phyloP scores from a whole-genome alignment of 2,888 invertebrate genomes.

The Metacarcinus magister region DNA sequence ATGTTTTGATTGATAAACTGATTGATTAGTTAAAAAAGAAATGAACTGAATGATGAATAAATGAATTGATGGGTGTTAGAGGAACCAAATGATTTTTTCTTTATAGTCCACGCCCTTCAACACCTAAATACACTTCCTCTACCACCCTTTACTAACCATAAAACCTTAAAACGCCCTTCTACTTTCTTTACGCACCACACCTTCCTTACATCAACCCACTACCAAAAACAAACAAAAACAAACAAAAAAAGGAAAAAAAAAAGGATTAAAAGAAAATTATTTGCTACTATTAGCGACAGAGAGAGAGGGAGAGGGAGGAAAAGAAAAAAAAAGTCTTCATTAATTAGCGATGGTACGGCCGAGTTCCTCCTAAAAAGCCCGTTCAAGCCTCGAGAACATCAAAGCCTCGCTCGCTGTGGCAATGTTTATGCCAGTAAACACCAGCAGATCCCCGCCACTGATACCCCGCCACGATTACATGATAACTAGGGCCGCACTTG shows the following conservation, averaged over 20 bases:
- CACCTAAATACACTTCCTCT: no score
- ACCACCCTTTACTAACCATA: no score
- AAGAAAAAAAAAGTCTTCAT: neutral
- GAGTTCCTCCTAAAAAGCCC: constrained; percentile 26
- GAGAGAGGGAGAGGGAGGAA: neutral
- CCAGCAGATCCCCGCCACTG: constrained; percentile 62
- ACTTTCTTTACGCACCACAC: no score
- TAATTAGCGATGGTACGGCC: constrained; percentile 59
- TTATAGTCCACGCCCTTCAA: no score
- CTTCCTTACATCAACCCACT: no score
- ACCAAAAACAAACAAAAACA: no score
- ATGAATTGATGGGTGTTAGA: no score
- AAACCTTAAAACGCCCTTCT: no score
- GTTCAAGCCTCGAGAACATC: constrained; percentile 58
- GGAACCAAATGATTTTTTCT: no score
- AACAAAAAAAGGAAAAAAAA: neutral
- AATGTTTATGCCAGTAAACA: constrained; percentile 69
- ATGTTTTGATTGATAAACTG: no score
- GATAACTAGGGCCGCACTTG: constrained; percentile 45
- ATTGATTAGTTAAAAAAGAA: no score
- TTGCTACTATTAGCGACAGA: neutral
- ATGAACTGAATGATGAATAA: no score
- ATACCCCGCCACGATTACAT: constrained; percentile 58
- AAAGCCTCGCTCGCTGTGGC: constrained; percentile 63
- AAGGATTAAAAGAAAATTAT: neutral